These are phyloP conservation scores for Triplophysa bombifrons DNA, from an alignment of 2,797 vertebrate genomes.

Conservation along the genomic window DNA sequence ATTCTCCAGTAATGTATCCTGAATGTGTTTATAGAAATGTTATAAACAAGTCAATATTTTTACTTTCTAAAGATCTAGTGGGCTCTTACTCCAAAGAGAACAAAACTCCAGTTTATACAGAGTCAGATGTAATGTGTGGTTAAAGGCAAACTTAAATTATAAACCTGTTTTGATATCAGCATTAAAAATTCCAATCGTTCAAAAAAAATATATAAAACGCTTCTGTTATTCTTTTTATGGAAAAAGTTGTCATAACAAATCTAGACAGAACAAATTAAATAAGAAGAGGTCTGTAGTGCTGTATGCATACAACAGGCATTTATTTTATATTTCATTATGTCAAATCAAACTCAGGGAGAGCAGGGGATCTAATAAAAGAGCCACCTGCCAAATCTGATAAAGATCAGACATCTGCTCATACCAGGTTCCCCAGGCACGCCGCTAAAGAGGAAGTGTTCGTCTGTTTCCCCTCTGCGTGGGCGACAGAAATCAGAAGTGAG, in stretches of 20 bases:
- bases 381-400: neutral
- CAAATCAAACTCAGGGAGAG: neutral
- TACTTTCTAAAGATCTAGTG: no score
- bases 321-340: neutral
- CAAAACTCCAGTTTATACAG: neutral
- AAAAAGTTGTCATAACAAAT: slow-evolving; percentile 13
- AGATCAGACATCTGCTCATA: neutral
- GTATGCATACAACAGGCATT: neutral
- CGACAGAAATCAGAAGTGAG: slow-evolving; percentile 37
- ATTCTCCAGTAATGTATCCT: no score
- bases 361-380: neutral
- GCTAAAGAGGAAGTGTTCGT: slow-evolving; percentile 9
- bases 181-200: slow-evolving; percentile 2
- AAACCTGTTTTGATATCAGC: neutral
- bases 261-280: neutral
- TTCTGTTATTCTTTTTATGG: neutral
- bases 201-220: neutral
- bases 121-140: neutral
- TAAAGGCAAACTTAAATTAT: neutral
- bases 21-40: no score
- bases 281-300: neutral
- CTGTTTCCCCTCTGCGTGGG: slow-evolving; percentile 26
- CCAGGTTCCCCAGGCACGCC: neutral
- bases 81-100: no score
- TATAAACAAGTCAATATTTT: no score